Base-by-base conservation (phyloP, 2,113 vertebrate genomes). In the Gadus chalcogrammus region DNA sequence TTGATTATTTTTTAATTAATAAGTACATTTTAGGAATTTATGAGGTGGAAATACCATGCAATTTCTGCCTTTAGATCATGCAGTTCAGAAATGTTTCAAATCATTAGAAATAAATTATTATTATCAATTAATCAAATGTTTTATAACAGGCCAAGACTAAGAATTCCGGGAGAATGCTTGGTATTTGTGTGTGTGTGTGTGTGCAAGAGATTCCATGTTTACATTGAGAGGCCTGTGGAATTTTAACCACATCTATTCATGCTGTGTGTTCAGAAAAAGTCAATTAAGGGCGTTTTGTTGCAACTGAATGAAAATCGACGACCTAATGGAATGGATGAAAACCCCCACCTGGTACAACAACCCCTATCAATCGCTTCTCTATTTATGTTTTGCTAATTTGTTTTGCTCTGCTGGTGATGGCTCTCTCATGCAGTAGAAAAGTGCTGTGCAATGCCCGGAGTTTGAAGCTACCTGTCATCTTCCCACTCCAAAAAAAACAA, bases 231-330 rank as follows among this genome's bases (percentile, higher is more conserved):
- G 4, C 71, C 64, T 52, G 15, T 20, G 18, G 15, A 65, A 31
- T 70, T 76, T 75, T 88, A 87, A 88, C 79, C 65, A 64, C 16
- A 81, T 85, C 75, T 87, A 67, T 88, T 67, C 78, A 72, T 84
- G 68, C 80, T 87, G 75, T 91, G 69, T 71, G 87, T 86, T 91
- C 82, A 91, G 90, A 92, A 92, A 90, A 90, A 90, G 70, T 89
- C 86, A 71, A 77, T 92, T 87, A 91, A 92, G 82, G 89, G 87
- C 77, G 86, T 92, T 88, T 87, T 88, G 84, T 90, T 87, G 81
- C 86, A 91, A 72, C 88, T 90, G 83, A 90, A 89, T 90, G 85
- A 90, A 80, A 91, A 88, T 78, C 88, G 87, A 58, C 78, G 80
- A 64, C 77, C 70, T 73, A 87, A 81, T 76, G 82, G 83, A 82